phyloP scores from a whole-genome alignment of 2,797 vertebrate species.

The Anguilla pacifica region DNA sequence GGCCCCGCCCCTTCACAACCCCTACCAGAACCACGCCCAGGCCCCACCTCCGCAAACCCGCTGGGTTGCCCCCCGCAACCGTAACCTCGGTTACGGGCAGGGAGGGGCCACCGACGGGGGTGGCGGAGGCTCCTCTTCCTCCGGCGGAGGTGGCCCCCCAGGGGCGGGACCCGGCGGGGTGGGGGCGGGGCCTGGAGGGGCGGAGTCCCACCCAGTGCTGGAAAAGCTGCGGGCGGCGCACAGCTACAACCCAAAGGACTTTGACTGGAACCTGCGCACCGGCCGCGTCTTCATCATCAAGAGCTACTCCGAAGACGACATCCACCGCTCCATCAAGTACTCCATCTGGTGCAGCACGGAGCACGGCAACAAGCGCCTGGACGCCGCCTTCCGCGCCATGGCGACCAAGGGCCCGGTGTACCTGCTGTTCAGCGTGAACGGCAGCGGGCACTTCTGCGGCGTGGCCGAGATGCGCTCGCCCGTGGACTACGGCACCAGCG shows the following conservation, averaged over 20 bases:
- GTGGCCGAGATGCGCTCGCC: slow-evolving; percentile 97
- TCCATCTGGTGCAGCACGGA: slow-evolving; percentile 99
- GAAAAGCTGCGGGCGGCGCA: slow-evolving; percentile 94
- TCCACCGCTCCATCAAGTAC: slow-evolving; percentile 97
- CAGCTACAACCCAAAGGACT: slow-evolving; percentile 97
- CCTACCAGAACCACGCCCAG: slow-evolving; percentile 87
- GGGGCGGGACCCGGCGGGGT: slow-evolving; percentile 56
- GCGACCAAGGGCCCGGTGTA: slow-evolving; percentile 90
- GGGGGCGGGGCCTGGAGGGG: slow-evolving; percentile 46
- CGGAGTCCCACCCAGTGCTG: slow-evolving; percentile 87
- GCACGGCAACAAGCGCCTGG: slow-evolving; percentile 95
- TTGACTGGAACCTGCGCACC: slow-evolving; percentile 94
- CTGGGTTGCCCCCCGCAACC: slow-evolving; percentile 93
- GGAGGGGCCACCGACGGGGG: slow-evolving; percentile 67
- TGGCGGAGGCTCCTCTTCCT: slow-evolving; percentile 53
- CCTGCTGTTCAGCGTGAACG: slow-evolving; percentile 96
- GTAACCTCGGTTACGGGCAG: slow-evolving; percentile 76
- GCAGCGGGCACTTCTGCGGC: slow-evolving; percentile 96
- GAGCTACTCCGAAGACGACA: slow-evolving; percentile 98
- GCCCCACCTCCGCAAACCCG: slow-evolving; percentile 83
- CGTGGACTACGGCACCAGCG: slow-evolving; percentile 97
- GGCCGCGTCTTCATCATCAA: slow-evolving; percentile 97
- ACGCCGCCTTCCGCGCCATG: slow-evolving; percentile 88
- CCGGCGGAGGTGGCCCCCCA: slow-evolving; percentile 31
- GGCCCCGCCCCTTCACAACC: slow-evolving; percentile 55